Evolutionary conservation across 2,888 invertebrate genomes (phyloP), one percentile per base, ranked within the genome.

Genomic region (Hyles lineata): DNA sequence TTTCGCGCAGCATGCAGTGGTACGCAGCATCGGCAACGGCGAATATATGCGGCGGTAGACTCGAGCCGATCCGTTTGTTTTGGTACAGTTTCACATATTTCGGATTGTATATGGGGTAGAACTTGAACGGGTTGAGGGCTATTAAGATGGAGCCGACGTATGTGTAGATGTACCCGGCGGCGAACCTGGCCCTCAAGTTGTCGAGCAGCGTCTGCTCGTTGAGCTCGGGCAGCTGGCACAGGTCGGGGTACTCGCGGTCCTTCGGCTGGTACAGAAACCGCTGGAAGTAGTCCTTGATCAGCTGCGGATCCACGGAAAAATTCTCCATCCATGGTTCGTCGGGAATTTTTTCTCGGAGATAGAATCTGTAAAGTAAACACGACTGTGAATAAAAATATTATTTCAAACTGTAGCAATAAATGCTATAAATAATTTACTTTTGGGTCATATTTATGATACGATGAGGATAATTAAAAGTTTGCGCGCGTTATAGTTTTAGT

Each of bases 41-140:
- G 94, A 99, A 99, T 87, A 99, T 98, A 89, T 99, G 99, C 63
- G 99, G 99, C 59, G 99, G 99, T 80, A 99, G 95, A 86, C 98
- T 98, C 59, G 98, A 97, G 43, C 98, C 98, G 82, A 98, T 96
- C 82, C 98, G 95, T 88, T 98, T 96, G 93, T 98, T 98, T 93
- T 99, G 99, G 93, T 99, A 99, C 82, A 99, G 93, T 91, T 98
- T 98, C 80, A 99, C 99, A 95, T 98, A 99, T 93, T 99, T 99
- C 69, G 99, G 99, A 94, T 99, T 99, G 95, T 99, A 99, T 81
- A 99, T 99, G 29, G 99, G 99, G 91, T 98, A 98, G 92, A 99
- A 99, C 95, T 97, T 97, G 92, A 98, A 98, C 17, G 97, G 97
- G 90, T 99, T 99, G 78, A 99, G 97, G 71, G 99, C 98, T 85